Evolutionary conservation across 2,113 vertebrate genomes (phyloP).

Genomic region (Leptosomus discolor): DNA sequence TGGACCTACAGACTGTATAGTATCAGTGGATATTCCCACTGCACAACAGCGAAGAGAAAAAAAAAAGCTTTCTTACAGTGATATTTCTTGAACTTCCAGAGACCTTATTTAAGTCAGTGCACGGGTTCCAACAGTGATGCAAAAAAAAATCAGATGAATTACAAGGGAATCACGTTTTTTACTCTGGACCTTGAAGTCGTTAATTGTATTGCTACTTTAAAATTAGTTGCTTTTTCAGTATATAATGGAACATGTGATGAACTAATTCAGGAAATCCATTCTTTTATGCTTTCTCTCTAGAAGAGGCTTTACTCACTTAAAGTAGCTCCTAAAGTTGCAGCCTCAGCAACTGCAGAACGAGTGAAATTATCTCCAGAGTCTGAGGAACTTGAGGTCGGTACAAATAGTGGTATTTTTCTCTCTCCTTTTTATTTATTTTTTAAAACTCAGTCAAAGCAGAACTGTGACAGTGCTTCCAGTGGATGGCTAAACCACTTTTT

Average conservation of each 20-base stretch:
- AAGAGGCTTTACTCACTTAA: conserved; percentile 89
- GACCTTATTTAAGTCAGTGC: not conserved
- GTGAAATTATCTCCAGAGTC: conserved; percentile 75
- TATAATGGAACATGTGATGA: not conserved
- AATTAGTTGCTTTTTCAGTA: not conserved
- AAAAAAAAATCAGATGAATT: not conserved
- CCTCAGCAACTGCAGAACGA: conserved; percentile 53
- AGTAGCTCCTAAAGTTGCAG: conserved; percentile 81
- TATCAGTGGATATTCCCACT: not conserved
- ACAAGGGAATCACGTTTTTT: not conserved
- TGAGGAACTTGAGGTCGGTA: conserved; percentile 90
- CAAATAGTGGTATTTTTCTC: not conserved
- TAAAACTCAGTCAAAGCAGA: not conserved
- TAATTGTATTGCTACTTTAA: not conserved
- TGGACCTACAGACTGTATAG: accelerated
- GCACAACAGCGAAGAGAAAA: not conserved
- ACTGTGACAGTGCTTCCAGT: not conserved
- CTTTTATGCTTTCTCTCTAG: conserved; percentile 71
- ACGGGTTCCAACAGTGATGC: not conserved
- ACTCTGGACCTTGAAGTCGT: not conserved
- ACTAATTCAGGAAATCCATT: not conserved
- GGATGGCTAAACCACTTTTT: not conserved
- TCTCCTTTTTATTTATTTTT: not conserved
- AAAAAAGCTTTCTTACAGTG: not conserved
- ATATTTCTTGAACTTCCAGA: not conserved